phyloP scores from a whole-genome alignment of 2,888 invertebrate species.

The Dinocampus coccinellae region DNA sequence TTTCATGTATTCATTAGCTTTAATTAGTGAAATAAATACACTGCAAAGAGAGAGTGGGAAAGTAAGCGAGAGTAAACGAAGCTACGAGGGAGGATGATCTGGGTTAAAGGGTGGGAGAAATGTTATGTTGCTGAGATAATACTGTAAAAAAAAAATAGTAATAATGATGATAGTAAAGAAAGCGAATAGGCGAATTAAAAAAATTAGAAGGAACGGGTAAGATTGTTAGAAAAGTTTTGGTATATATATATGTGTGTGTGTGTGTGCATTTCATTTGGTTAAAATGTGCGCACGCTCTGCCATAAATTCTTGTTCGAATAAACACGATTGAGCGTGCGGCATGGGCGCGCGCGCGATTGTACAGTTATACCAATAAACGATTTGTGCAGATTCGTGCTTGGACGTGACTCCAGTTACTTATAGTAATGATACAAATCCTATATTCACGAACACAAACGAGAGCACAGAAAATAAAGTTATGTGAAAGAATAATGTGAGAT shows the following conservation, averaged over 20 bases:
- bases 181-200: neutral
- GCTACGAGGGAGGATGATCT: neutral
- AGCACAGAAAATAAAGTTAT: slow-evolving; percentile 44
- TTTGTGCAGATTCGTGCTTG: slow-evolving; percentile 51
- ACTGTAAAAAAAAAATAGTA: neutral
- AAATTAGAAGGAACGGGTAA: neutral
- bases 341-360: slow-evolving; percentile 39
- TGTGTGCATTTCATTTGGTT: slow-evolving; percentile 41
- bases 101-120: neutral
- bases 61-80: no score
- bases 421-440: slow-evolving; percentile 51
- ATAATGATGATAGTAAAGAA: neutral
- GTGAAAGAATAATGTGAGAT: slow-evolving; percentile 32
- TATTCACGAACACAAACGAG: slow-evolving; percentile 37
- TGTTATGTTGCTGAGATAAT: no score
- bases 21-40: neutral
- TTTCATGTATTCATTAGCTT: neutral
- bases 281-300: slow-evolving; percentile 43
- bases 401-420: slow-evolving; percentile 51
- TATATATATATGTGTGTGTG: slow-evolving; percentile 7
- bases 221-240: neutral
- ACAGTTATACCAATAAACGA: slow-evolving; percentile 53
- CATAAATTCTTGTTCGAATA: slow-evolving; percentile 50
- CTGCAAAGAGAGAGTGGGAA: no score
- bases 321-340: slow-evolving; percentile 43